These are phyloP conservation scores for Hephaestus fuliginosus DNA, from an alignment of 2,797 vertebrate species.

Conservation along the genomic window DNA sequence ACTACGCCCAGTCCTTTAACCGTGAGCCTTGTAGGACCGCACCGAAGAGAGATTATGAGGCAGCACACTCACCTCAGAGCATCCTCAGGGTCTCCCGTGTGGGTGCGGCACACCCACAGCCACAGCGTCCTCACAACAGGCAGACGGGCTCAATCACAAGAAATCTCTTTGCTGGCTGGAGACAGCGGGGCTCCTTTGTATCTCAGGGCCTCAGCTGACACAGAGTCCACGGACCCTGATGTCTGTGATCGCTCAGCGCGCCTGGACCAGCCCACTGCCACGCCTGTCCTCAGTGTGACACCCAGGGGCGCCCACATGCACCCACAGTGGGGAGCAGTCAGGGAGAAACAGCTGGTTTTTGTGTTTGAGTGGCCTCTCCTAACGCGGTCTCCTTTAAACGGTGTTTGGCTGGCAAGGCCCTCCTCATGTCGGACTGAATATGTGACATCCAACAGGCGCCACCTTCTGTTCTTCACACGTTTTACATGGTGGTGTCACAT, in stretches of 20 bases:
- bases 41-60: neutral
- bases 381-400: neutral
- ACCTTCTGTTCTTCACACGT: slow-evolving; percentile 47
- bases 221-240: slow-evolving; percentile 64
- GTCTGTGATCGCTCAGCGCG: slow-evolving; percentile 66
- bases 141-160: slow-evolving; percentile 25
- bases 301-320: slow-evolving; percentile 16
- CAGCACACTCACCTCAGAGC: slow-evolving; percentile 79
- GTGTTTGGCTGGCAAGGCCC: slow-evolving; percentile 24
- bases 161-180: neutral
- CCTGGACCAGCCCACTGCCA: slow-evolving; percentile 86
- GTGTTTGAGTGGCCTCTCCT: neutral
- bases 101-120: slow-evolving; percentile 72
- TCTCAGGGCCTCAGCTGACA: slow-evolving; percentile 58
- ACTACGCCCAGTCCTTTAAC: slow-evolving; percentile 35
- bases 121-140: slow-evolving; percentile 9
- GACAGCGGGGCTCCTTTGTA: slow-evolving; percentile 42
- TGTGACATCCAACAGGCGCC: slow-evolving; percentile 60
- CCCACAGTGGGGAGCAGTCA: neutral
- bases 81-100: slow-evolving; percentile 71
- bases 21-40: neutral
- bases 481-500: neutral
- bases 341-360: neutral
- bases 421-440: neutral
- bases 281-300: slow-evolving; percentile 78